Conservation (phyloP, 1,140 invertebrate species). For the Pentalonia nigronervosa region DNA sequence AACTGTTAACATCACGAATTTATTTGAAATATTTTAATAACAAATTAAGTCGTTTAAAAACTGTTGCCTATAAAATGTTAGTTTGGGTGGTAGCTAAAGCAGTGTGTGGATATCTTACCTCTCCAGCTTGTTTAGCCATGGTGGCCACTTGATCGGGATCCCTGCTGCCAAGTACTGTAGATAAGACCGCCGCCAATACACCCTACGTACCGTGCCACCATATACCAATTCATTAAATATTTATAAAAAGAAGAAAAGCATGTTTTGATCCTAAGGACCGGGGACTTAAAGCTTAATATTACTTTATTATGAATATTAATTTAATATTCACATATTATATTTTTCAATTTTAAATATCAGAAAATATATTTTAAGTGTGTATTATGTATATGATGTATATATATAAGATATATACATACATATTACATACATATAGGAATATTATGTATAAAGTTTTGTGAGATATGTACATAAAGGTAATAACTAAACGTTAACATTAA, state of each 20-base stretch:
- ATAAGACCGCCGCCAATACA: constrained; percentile 87
- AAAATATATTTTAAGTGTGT: not conserved
- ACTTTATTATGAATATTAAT: not conserved
- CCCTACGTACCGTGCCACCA: constrained; percentile 70
- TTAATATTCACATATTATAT: not conserved
- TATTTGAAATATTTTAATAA: not conserved
- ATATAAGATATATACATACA: no score
- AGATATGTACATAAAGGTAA: not conserved
- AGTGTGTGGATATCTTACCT: constrained; percentile 72
- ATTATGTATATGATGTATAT: not conserved
- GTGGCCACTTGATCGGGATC: constrained; percentile 86
- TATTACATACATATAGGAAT: not conserved
- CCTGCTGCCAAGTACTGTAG: constrained; percentile 84
- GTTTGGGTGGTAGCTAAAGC: constrained; percentile 35
- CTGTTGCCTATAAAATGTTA: not conserved
- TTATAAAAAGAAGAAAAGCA: constrained; percentile 56
- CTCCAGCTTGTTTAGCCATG: constrained; percentile 91
- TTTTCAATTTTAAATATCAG: not conserved
- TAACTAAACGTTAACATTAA: not conserved
- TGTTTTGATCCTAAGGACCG: constrained; percentile 52
- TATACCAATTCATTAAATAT: constrained; percentile 57
- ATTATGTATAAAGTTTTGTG: not conserved
- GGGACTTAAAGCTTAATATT: constrained; percentile 24
- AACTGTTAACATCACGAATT: constrained; percentile 70
- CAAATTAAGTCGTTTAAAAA: not conserved